phyloP scores from a whole-genome alignment of 2,113 vertebrate genomes.

The Scalopus aquaticus region DNA sequence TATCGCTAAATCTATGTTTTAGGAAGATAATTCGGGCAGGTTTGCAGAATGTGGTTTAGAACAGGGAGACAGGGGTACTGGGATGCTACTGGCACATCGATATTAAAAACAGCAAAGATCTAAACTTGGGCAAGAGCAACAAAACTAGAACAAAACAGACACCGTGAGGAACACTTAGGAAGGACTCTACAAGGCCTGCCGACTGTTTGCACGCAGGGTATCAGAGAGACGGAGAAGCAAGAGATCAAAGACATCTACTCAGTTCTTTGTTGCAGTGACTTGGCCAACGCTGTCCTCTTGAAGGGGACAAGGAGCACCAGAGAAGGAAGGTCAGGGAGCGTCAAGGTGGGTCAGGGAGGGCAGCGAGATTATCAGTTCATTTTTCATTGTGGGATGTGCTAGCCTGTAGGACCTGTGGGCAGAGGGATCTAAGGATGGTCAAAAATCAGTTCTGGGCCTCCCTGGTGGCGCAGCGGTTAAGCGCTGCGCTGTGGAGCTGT shows the following conservation, averaged over 20 bases:
- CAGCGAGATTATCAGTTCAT: not conserved
- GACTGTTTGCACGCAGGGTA: not conserved
- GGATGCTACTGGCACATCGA: not conserved
- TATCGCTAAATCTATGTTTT: not conserved
- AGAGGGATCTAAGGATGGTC: not conserved
- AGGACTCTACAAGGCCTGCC: not conserved
- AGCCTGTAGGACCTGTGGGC: not conserved
- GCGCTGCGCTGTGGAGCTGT: no score
- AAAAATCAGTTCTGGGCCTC: no score
- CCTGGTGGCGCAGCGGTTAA: no score
- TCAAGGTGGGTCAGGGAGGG: accelerated
- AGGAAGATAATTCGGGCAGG: not conserved
- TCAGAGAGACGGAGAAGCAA: not conserved
- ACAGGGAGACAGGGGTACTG: not conserved
- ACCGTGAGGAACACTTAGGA: not conserved
- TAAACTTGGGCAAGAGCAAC: not conserved
- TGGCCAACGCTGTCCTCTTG: not conserved
- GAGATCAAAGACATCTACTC: not conserved
- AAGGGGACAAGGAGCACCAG: not conserved
- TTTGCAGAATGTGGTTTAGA: not conserved
- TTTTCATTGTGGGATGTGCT: not conserved
- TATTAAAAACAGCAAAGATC: not conserved
- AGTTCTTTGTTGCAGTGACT: not conserved
- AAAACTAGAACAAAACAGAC: not conserved
- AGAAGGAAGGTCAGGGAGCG: no score